phyloP scores from a whole-genome alignment of 2,888 invertebrate genomes.

The Drosophila pegasa region DNA sequence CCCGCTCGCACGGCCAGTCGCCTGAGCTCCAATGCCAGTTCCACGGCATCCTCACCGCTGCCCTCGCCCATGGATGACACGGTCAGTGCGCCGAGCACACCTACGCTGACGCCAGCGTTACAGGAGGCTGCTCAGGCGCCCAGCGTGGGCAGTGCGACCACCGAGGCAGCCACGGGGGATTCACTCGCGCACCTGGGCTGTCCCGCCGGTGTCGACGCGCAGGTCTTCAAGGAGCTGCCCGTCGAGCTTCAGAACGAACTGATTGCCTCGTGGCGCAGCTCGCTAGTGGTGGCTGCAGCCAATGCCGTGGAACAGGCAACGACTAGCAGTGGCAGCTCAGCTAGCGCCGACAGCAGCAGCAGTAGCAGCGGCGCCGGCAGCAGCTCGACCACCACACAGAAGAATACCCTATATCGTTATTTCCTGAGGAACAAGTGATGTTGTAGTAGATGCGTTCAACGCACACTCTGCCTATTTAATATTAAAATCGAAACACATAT shows the following conservation, averaged over 20 bases:
- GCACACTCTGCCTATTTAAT: slow-evolving; percentile 29
- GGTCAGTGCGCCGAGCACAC: slow-evolving; percentile 62
- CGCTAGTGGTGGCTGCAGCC: slow-evolving; percentile 79
- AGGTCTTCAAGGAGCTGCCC: slow-evolving; percentile 90
- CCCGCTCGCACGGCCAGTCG: slow-evolving; percentile 64
- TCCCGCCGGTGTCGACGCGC: slow-evolving; percentile 89
- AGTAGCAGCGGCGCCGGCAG: slow-evolving; percentile 80
- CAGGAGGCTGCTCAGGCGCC: slow-evolving; percentile 46
- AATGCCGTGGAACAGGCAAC: slow-evolving; percentile 64
- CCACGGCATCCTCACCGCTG: slow-evolving; percentile 75
- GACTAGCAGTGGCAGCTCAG: slow-evolving; percentile 32
- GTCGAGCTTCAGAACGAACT: slow-evolving; percentile 90
- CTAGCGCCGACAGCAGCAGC: slow-evolving; percentile 39
- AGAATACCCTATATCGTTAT: slow-evolving; percentile 89
- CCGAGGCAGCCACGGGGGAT: slow-evolving; percentile 42
- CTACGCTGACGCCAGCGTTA: slow-evolving; percentile 45
- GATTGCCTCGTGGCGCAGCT: slow-evolving; percentile 87
- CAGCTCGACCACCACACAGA: slow-evolving; percentile 60
- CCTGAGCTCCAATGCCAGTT: slow-evolving; percentile 68
- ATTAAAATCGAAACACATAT: slow-evolving; percentile 12
- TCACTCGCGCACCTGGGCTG: slow-evolving; percentile 85
- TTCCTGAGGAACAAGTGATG: slow-evolving; percentile 88
- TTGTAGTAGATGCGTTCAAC: slow-evolving; percentile 47
- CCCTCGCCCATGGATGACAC: slow-evolving; percentile 81
- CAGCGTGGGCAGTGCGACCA: slow-evolving; percentile 23